Evolutionary conservation across 2,888 invertebrate genomes (phyloP).

Genomic region (Tyria jacobaeae): DNA sequence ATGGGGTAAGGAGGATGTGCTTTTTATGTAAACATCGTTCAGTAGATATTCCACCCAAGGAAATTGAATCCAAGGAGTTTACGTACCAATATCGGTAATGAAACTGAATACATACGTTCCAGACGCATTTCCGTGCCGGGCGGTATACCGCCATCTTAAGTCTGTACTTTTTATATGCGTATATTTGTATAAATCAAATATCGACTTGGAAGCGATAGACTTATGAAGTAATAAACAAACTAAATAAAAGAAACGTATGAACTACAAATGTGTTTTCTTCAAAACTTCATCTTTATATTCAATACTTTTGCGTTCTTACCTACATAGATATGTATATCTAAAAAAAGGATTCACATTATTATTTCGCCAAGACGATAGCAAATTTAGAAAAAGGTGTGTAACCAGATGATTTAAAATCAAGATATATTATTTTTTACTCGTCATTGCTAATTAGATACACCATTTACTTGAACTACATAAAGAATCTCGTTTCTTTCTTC

Average conservation of each 20-base stretch:
- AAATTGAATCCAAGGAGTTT: constrained; percentile 65
- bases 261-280: too few relatives aligned
- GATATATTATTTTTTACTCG: too few relatives aligned
- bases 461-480: too few relatives aligned
- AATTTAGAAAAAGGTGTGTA: too few relatives aligned
- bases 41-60: constrained; percentile 50
- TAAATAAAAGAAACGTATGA: background rate
- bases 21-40: constrained; percentile 48
- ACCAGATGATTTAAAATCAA: too few relatives aligned
- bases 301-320: too few relatives aligned
- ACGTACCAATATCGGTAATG: constrained; percentile 64
- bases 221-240: background rate
- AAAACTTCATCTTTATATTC: too few relatives aligned
- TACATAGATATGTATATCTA: too few relatives aligned
- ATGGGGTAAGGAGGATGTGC: constrained; percentile 28
- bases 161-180: constrained; percentile 18
- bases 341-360: too few relatives aligned
- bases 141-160: constrained; percentile 28
- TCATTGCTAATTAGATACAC: too few relatives aligned
- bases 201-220: background rate
- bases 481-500: too few relatives aligned
- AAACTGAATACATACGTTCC: constrained; percentile 55
- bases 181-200: background rate
- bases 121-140: constrained; percentile 31
- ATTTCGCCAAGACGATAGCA: too few relatives aligned